Evolutionary conservation across 2,888 invertebrate species (phyloP).

Genomic region (Desoria tigrina): DNA sequence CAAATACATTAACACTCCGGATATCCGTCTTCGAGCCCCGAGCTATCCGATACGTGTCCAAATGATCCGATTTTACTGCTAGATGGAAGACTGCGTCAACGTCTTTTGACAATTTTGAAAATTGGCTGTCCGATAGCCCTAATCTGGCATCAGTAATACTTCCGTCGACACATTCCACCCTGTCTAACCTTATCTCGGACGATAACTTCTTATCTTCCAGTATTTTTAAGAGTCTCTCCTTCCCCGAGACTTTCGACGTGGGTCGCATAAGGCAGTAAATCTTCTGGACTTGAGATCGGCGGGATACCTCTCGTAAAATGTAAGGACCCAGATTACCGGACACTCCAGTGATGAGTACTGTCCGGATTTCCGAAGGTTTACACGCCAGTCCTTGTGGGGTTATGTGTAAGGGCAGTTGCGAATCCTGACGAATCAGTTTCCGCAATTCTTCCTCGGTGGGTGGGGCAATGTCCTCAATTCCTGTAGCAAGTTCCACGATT

Average conservation of each 20-base stretch:
- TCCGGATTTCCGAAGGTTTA: slow-evolving; percentile 11
- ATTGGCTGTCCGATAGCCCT: slow-evolving; percentile 11
- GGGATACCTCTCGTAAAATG: slow-evolving; percentile 18
- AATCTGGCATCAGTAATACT: slow-evolving; percentile 5
- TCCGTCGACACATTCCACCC: slow-evolving; percentile 20
- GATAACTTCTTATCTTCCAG: slow-evolving; percentile 4
- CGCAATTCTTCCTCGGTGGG: slow-evolving; percentile 20
- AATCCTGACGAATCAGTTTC: slow-evolving; percentile 24
- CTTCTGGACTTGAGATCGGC: slow-evolving; percentile 15
- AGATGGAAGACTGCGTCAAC: slow-evolving; percentile 24
- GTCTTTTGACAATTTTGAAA: not conserved
- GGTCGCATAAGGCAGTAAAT: slow-evolving; percentile 26
- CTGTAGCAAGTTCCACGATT: slow-evolving; percentile 23
- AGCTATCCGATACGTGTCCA: slow-evolving; percentile 19
- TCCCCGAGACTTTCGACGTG: not conserved
- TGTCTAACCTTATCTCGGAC: slow-evolving; percentile 13
- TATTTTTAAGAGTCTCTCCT: slow-evolving; percentile 8
- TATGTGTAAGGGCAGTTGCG: slow-evolving; percentile 23
- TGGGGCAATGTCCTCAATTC: slow-evolving; percentile 3
- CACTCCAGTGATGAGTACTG: slow-evolving; percentile 28
- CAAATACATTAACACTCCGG: slow-evolving; percentile 36
- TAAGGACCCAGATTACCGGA: slow-evolving; percentile 33
- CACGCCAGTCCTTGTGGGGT: not conserved
- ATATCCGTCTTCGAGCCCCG: slow-evolving; percentile 7
- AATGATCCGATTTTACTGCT: slow-evolving; percentile 17